A percentile compares a stretch with the other conserved stretches of the same genome.
phyloP scores from a whole-genome alignment of 2,113 vertebrate genomes.

The Salvelinus sp. region DNA sequence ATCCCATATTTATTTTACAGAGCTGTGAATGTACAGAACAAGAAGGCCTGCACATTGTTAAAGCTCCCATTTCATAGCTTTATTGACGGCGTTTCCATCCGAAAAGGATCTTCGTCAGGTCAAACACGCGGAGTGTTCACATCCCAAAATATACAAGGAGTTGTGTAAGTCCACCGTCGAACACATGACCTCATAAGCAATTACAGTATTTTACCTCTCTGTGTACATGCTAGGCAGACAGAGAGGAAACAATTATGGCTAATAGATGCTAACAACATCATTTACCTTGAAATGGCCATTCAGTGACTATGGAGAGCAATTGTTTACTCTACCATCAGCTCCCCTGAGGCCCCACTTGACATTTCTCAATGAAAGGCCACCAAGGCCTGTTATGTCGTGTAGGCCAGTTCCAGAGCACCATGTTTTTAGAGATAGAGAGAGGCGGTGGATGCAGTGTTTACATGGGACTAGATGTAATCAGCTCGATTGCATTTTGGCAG shows the following conservation, averaged over 20 bases:
- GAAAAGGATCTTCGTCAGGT: no score
- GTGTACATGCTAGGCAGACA: neutral
- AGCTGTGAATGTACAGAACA: neutral
- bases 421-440: neutral
- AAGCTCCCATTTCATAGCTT: no score
- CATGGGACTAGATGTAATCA: neutral
- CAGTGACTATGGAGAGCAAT: conserved; percentile 11
- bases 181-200: neutral
- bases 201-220: neutral
- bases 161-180: neutral
- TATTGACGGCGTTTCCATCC: no score
- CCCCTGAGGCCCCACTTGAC: conserved; percentile 15
- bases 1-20: no score
- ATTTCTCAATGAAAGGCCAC: conserved; percentile 16
- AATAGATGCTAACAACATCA: conserved; percentile 28
- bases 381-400: neutral
- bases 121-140: neutral
- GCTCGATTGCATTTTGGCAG: neutral
- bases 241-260: conserved; percentile 12
- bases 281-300: conserved; percentile 21
- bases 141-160: no score
- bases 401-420: neutral
- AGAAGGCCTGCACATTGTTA: no score
- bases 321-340: conserved; percentile 10
- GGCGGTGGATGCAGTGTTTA: neutral